phyloP scores from a whole-genome alignment of 2,113 vertebrate species.

The Hypocryptadius cinnamomeus region DNA sequence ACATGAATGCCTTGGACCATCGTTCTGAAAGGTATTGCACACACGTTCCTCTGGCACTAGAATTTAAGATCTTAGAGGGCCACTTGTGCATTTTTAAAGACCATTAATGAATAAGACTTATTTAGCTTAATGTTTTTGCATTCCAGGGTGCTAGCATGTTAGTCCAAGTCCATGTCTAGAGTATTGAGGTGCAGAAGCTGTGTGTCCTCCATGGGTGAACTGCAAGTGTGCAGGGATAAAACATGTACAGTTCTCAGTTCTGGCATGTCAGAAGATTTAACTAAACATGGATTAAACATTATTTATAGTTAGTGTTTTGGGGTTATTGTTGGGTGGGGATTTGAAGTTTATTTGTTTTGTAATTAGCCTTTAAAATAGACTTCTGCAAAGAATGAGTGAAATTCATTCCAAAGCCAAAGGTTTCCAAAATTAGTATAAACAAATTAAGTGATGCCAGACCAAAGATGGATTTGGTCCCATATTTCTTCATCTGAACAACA shows the following conservation, averaged over 20 bases:
- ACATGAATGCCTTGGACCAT: conserved; percentile 88
- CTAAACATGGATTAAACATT: not conserved
- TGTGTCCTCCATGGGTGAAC: not conserved
- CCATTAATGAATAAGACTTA: not conserved
- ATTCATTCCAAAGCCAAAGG: not conserved
- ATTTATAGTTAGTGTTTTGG: not conserved
- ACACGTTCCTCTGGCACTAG: not conserved
- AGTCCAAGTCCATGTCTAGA: not conserved
- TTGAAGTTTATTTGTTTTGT: not conserved
- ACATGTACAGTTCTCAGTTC: not conserved
- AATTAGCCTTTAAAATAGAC: not conserved
- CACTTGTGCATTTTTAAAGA: not conserved
- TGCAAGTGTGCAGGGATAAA: not conserved
- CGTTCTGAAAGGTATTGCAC: conserved; percentile 85
- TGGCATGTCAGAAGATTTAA: not conserved
- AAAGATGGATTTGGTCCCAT: not conserved
- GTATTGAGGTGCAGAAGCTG: not conserved
- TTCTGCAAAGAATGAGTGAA: not conserved
- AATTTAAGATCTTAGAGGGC: not conserved
- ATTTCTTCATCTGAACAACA: not conserved
- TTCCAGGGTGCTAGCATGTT: not conserved
- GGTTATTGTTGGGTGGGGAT: not conserved
- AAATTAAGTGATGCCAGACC: not conserved
- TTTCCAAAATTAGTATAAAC: not conserved
- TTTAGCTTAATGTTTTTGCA: not conserved